Percentiles rank a stretch among this genome's conserved stretches.
Conservation (phyloP, 2,797 vertebrate genomes). For the Gymnothorax javanicus region DNA sequence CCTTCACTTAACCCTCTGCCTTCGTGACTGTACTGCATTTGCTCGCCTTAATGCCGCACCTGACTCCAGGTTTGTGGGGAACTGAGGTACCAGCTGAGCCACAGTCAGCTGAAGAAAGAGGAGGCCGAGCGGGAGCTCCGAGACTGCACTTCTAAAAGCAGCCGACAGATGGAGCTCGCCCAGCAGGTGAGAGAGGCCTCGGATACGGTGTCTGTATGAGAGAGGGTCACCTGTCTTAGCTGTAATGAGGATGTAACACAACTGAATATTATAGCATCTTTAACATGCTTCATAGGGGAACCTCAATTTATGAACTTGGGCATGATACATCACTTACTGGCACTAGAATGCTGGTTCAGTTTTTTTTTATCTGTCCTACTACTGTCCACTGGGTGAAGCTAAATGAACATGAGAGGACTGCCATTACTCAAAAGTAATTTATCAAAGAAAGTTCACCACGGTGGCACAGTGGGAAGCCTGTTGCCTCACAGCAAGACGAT, state of each 20-base stretch:
- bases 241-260: not conserved
- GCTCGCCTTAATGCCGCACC: conserved; percentile 10
- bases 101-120: conserved; percentile 85
- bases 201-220: too few relatives aligned
- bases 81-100: conserved; percentile 85
- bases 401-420: not conserved
- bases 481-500: too few relatives aligned
- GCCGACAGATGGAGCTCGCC: conserved; percentile 81
- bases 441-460: not conserved
- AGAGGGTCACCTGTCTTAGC: not conserved
- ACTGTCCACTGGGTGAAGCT: conserved; percentile 14
- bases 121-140: conserved; percentile 87
- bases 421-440: too few relatives aligned
- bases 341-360: too few relatives aligned
- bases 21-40: not conserved
- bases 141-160: conserved; percentile 80
- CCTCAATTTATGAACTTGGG: not conserved
- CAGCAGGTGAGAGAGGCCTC: conserved; percentile 74
- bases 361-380: not conserved
- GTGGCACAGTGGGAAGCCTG: not conserved
- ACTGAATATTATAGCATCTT: not conserved
- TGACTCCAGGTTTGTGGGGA: conserved; percentile 82
- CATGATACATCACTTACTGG: too few relatives aligned
- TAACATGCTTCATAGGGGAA: not conserved
- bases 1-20: too few relatives aligned